These are phyloP conservation scores for Abramis brama DNA, from an alignment of 2,113 vertebrate genomes.

Conservation along the genomic window DNA sequence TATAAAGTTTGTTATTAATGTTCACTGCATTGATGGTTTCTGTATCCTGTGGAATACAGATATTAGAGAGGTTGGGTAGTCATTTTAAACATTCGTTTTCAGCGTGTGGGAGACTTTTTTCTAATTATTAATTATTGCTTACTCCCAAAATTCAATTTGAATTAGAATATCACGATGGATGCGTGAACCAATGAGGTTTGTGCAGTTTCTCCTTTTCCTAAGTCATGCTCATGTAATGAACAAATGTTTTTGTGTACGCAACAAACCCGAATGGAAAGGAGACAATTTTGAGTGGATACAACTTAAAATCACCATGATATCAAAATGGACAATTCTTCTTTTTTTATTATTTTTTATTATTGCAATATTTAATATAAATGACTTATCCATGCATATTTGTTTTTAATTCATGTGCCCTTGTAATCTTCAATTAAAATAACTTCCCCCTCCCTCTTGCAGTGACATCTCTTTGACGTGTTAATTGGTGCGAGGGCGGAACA, in stretches of 20 bases:
- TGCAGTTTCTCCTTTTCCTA: neutral
- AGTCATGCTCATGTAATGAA: no score
- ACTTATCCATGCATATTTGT: no score
- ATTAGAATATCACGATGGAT: neutral
- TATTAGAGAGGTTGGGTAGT: neutral
- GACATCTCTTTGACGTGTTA: no score
- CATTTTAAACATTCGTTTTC: neutral
- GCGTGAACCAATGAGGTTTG: neutral
- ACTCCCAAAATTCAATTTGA: neutral
- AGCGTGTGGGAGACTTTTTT: neutral
- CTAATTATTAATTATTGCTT: neutral
- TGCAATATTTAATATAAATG: no score
- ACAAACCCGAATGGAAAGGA: no score
- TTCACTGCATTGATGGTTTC: neutral
- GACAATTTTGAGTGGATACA: neutral
- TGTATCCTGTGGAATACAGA: neutral
- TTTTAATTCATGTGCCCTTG: no score
- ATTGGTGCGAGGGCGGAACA: no score
- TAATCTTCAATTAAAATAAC: no score
- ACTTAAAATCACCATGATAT: neutral
- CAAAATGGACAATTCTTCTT: no score
- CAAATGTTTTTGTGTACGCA: no score
- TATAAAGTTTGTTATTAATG: slow-evolving; percentile 13
- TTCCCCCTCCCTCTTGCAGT: no score
- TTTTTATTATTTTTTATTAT: no score